Evolutionary conservation across 30 jellyfish, hydroid and myxozoan species (phyloP).

Genomic region (Pseudorhiza aurosa): DNA sequence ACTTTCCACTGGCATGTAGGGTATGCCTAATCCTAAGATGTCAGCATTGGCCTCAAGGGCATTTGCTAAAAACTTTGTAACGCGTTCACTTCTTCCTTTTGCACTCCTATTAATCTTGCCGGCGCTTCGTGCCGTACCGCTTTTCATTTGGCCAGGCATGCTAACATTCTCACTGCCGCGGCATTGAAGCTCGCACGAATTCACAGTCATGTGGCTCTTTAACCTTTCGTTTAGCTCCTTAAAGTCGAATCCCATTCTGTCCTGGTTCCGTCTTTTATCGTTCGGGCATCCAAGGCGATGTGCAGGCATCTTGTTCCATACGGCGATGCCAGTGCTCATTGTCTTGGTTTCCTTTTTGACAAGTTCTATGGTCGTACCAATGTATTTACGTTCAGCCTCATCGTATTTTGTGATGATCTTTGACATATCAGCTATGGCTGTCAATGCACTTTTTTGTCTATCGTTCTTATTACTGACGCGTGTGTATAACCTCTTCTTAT

Average conservation of each 20-base stretch:
- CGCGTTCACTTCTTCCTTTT: constrained; percentile 28
- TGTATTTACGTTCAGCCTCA: constrained; percentile 50
- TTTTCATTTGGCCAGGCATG: not conserved
- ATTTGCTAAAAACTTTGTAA: constrained; percentile 18
- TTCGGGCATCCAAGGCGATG: constrained; percentile 46
- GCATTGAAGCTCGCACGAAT: not conserved
- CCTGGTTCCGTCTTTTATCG: not conserved
- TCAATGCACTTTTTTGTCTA: not conserved
- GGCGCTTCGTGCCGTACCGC: not conserved
- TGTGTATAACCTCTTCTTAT: not conserved
- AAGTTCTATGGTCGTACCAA: constrained; percentile 50
- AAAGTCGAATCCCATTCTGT: not conserved
- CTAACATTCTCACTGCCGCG: not conserved
- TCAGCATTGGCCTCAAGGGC: constrained; percentile 37
- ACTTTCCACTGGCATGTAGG: constrained; percentile 12
- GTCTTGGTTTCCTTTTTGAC: constrained; percentile 11
- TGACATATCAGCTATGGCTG: constrained; percentile 55
- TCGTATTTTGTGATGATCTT: constrained; percentile 42
- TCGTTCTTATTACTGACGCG: not conserved
- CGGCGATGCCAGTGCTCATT: not conserved
- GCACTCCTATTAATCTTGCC: not conserved
- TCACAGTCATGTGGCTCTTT: constrained; percentile 8
- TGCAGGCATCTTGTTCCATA: constrained; percentile 40
- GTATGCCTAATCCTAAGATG: constrained; percentile 26
- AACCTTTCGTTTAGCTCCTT: constrained; percentile 3